Base-by-base conservation (phyloP, 2,113 vertebrate genomes). In the Poeciliopsis retropinna region DNA sequence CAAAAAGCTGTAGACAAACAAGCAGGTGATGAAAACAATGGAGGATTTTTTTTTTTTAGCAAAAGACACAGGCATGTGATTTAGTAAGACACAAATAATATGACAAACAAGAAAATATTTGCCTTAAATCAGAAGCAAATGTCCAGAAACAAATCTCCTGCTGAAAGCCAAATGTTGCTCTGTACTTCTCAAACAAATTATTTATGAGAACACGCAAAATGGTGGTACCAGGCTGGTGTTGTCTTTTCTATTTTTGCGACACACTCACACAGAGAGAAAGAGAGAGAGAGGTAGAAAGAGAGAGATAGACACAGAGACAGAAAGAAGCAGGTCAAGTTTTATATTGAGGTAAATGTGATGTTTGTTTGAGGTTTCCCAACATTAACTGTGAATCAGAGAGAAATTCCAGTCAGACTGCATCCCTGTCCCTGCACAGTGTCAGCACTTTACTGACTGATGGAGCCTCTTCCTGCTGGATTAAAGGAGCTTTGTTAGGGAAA, bases 401-500 rank as follows among this genome's bases (percentile, higher is more conserved):
- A 80, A 76, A 78, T 85, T 87, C 84, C 89, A 71, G 84, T 64
- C 67, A 85, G 68, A 88, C 87, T 85, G 80, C 90, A 88, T 80
- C 80, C 78, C 67, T 61, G 74, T 69, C 80, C 77, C 82, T 72
- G 72, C 70, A 64, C 85, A 76, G 71, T 25, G 27, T 89, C 86
- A 82, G 88, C 89, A 79, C 67, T 88, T 37, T 62, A 67, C 80
- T 84, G 86, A 87, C 74, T 85, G 84, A 87, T 85, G 88, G 75
- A 60, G 83, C 78, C 83, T 86, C 80, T 84, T 75, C 82, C 82
- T 75, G 44, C 73, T 75, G 86, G 84, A 90, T 91, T 90, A 87
- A 78, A 81, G 80, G 62, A 69, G 78, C 86, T 90, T 93, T 92
- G 87, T 92, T 69, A 75, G 84, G 92, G 90, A 91, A 91, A 92